A percentile compares a stretch with the other conserved stretches of the same genome.
These are phyloP conservation scores for Aphelinus atriplicis DNA, from an alignment of 1,140 invertebrate species.

Conservation along the genomic window DNA sequence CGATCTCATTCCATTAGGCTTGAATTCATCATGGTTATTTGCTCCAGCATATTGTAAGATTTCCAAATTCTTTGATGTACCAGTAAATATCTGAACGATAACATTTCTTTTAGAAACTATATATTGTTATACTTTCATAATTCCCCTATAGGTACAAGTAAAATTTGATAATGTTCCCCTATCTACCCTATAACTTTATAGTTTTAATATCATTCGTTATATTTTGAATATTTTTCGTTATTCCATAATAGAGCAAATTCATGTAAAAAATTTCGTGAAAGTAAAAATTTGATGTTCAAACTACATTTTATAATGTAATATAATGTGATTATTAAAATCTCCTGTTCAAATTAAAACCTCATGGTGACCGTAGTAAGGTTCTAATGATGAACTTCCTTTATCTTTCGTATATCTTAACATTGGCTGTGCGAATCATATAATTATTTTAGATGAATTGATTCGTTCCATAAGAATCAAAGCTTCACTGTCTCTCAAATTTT, in stretches of 20 bases:
- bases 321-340: no score
- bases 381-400: no score
- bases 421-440: conserved; percentile 80
- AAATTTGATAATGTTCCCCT: conserved; percentile 63
- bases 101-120: conserved; percentile 50
- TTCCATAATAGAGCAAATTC: conserved; percentile 42
- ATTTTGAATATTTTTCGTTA: conserved; percentile 48
- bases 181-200: conserved; percentile 59
- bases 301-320: no score
- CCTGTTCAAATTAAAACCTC: no score
- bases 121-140: conserved; percentile 53
- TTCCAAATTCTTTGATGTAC: conserved; percentile 45
- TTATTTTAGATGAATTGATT: conserved; percentile 83
- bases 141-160: conserved; percentile 49
- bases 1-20: conserved; percentile 24
- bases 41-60: conserved; percentile 33
- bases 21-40: conserved; percentile 13
- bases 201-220: conserved; percentile 49
- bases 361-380: no score
- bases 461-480: conserved; percentile 96
- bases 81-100: conserved; percentile 49
- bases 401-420: conserved; percentile 55
- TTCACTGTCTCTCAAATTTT: conserved; percentile 75
- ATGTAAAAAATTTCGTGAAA: no score
- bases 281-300: no score